phyloP scores from a whole-genome alignment of 1,140 invertebrate genomes.

The Caenorhabditis latens region DNA sequence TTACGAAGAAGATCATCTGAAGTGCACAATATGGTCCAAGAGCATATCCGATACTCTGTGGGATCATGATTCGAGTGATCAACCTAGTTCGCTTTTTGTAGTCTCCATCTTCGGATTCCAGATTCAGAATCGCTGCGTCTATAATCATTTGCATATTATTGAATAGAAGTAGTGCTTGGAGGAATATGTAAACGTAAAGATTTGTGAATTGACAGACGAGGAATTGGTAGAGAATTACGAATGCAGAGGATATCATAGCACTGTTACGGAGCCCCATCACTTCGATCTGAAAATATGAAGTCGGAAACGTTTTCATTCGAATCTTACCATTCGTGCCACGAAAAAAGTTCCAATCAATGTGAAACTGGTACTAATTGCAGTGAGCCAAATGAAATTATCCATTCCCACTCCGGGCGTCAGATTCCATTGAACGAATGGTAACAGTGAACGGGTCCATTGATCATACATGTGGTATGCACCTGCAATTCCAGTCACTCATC shows the following conservation, averaged over 20 bases:
- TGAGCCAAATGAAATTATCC: constrained; percentile 65
- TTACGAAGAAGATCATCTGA: constrained; percentile 67
- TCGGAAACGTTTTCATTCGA: constrained; percentile 18
- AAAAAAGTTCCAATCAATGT: constrained; percentile 67
- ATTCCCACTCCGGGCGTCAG: constrained; percentile 64
- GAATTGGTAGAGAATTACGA: constrained; percentile 44
- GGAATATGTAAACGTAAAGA: constrained; percentile 63
- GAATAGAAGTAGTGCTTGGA: constrained; percentile 65
- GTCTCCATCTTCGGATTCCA: constrained; percentile 69
- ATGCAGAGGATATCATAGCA: neutral
- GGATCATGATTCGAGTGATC: constrained; percentile 68
- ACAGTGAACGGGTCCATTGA: constrained; percentile 66
- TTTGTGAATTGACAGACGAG: constrained; percentile 57
- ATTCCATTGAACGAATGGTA: constrained; percentile 69
- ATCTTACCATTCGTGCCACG: constrained; percentile 65
- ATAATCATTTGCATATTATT: constrained; percentile 72
- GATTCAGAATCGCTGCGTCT: constrained; percentile 64
- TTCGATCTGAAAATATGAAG: constrained; percentile 38
- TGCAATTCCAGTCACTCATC: constrained; percentile 14
- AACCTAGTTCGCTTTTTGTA: constrained; percentile 67
- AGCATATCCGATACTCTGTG: constrained; percentile 68
- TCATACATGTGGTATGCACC: constrained; percentile 68
- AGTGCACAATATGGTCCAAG: constrained; percentile 68
- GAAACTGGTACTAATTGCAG: constrained; percentile 57
- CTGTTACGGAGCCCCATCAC: constrained; percentile 58